Base-by-base conservation (phyloP, 2,797 vertebrate species). In the Phalloptychus januarius region DNA sequence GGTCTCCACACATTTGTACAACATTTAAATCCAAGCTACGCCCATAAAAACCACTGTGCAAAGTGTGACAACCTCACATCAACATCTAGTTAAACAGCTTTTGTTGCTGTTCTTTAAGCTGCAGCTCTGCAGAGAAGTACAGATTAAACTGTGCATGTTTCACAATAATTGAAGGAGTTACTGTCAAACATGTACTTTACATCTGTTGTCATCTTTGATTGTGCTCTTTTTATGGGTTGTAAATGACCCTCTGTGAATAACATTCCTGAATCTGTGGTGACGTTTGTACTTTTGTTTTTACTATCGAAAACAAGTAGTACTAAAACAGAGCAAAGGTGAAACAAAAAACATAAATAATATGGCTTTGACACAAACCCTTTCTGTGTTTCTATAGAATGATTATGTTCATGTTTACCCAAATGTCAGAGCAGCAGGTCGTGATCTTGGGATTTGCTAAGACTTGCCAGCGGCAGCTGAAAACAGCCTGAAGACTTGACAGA, bases 391-490 rank as follows among this genome's bases (percentile, higher is more conserved):
- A 65, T 38, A 6, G 52, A 4, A 48, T 44, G 20, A 70, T 36
- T 11, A 46, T 4, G 40, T 54, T 31, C 77, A 58, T 48, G 11
- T 69, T 84, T 7, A 33, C 75, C 75, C 50, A 73, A 20, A 72
- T 42, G 67, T 76, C 74, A 67, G 44, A 12, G 36, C 50, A 25
- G 40, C 36, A 7, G 31, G 75, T 72, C 46, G 46, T 28, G 54
- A 52, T 42, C 31, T 42, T 38, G 61, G 13, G 33, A 50, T 83
- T 80, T 84, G 91, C 82, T 81, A 76, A 65, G 85, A 88, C 88
- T 79, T 86, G 92, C 46, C 40, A 11, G 18, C 8, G n/a, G 67
- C 61, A 83, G 48, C 56, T 56, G 23, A 82, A 74, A 86, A 86
- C 75, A 58, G 74, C 83, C 79, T 5, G 44, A 79, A 82, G 88